Evolutionary conservation across 2,113 vertebrate genomes (phyloP).

Genomic region (Dromiciops gliroides): DNA sequence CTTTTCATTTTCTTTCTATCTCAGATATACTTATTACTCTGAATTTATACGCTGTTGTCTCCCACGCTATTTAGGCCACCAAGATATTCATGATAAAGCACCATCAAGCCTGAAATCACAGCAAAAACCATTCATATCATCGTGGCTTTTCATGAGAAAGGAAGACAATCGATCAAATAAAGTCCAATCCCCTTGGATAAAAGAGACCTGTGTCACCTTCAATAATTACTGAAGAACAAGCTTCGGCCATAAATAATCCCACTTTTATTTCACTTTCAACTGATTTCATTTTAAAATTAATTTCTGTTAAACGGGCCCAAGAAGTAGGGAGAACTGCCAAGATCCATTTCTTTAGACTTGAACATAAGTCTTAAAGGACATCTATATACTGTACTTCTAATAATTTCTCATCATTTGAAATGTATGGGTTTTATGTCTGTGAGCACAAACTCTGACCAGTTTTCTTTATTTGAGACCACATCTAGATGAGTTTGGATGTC

Average conservation of each 20-base stretch:
- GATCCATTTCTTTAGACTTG: slow-evolving; percentile 59
- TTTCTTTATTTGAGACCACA: slow-evolving; percentile 32
- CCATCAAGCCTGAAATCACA: neutral
- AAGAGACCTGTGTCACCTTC: slow-evolving; percentile 52
- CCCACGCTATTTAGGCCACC: slow-evolving; percentile 10
- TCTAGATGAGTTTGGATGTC: slow-evolving; percentile 24
- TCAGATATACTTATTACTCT: slow-evolving; percentile 34
- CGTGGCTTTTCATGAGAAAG: slow-evolving; percentile 49
- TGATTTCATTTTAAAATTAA: slow-evolving; percentile 71
- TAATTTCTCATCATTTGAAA: slow-evolving; percentile 55
- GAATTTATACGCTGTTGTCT: slow-evolving; percentile 22
- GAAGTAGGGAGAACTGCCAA: slow-evolving; percentile 64
- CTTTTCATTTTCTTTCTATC: slow-evolving; percentile 28
- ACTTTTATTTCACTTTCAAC: slow-evolving; percentile 59
- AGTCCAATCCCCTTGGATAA: slow-evolving; percentile 60
- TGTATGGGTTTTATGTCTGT: slow-evolving; percentile 61
- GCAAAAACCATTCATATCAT: slow-evolving; percentile 31
- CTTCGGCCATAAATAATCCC: slow-evolving; percentile 54
- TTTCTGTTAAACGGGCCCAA: slow-evolving; percentile 56
- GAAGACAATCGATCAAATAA: slow-evolving; percentile 51
- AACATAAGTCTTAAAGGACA: slow-evolving; percentile 46
- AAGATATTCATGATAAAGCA: slow-evolving; percentile 25
- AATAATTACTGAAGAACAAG: slow-evolving; percentile 61
- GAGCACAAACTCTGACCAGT: slow-evolving; percentile 48
- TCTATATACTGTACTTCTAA: slow-evolving; percentile 32